Conservation (phyloP, 2,888 invertebrate genomes). For the Heliconius cydno region DNA sequence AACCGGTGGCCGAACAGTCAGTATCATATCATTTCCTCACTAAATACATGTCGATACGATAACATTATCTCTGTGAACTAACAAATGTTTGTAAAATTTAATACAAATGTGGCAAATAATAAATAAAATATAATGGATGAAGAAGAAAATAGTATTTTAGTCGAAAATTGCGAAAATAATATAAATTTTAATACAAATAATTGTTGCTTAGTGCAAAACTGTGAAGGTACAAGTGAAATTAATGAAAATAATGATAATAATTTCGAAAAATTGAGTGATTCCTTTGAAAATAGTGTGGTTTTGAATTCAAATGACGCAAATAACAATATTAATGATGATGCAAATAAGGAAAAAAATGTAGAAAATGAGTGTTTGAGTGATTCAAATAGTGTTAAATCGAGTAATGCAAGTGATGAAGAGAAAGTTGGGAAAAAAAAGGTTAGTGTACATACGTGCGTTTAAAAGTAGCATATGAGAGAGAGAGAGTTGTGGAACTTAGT, state of each 20-base stretch:
- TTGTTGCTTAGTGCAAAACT: not conserved
- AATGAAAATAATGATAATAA: slow-evolving; percentile 28
- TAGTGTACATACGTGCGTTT: not conserved
- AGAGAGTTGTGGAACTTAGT: too few species aligned
- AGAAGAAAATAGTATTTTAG: slow-evolving; percentile 57
- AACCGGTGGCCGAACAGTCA: slow-evolving; percentile 59
- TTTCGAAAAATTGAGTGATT: slow-evolving; percentile 4
- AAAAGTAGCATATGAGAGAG: too few species aligned
- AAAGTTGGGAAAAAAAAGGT: slow-evolving; percentile 18
- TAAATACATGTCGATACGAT: slow-evolving; percentile 40
- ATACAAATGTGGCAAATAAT: not conserved
- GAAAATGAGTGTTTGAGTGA: slow-evolving; percentile 13
- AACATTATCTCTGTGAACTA: slow-evolving; percentile 31
- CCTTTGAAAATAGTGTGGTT: not conserved
- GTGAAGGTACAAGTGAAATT: slow-evolving; percentile 2
- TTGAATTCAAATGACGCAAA: not conserved
- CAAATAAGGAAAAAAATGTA: not conserved
- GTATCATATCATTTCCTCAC: slow-evolving; percentile 51
- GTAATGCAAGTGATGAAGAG: slow-evolving; percentile 8
- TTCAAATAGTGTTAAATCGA: slow-evolving; percentile 25
- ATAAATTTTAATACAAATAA: not conserved
- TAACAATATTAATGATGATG: slow-evolving; percentile 1
- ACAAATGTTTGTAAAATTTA: slow-evolving; percentile 17
- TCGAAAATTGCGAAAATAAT: slow-evolving; percentile 25
- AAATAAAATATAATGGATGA: slow-evolving; percentile 60